Conservation (phyloP, 1,140 invertebrate genomes). For the Hyles euphorbiae region DNA sequence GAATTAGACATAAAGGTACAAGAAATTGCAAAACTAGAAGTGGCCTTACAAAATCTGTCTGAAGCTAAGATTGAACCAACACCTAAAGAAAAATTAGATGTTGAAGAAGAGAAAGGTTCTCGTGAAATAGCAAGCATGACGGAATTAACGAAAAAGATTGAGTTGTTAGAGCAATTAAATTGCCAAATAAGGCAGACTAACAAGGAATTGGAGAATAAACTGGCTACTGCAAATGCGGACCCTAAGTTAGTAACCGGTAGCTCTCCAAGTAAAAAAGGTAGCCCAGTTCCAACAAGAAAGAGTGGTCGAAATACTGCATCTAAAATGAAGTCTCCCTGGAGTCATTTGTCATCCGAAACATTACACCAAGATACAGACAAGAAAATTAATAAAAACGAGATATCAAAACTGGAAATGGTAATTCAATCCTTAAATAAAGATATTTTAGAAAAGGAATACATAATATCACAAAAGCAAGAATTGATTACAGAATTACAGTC, state of each 20-base stretch:
- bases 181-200: constrained; percentile 74
- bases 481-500: constrained; percentile 44
- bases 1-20: constrained; percentile 70
- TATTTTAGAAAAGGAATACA: constrained; percentile 68
- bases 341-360: constrained; percentile 52
- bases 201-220: constrained; percentile 75
- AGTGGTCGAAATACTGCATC: constrained; percentile 50
- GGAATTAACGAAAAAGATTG: constrained; percentile 67
- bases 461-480: constrained; percentile 56
- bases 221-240: constrained; percentile 47
- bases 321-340: constrained; percentile 65
- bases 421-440: constrained; percentile 70
- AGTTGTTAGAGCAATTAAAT: constrained; percentile 73
- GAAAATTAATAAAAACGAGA: constrained; percentile 47
- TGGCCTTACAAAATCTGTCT: constrained; percentile 46
- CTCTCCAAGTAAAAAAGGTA: constrained; percentile 50
- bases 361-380: constrained; percentile 53
- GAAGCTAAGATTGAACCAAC: constrained; percentile 25
- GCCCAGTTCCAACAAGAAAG: constrained; percentile 52
- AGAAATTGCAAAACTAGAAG: constrained; percentile 60
- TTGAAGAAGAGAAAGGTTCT: constrained; percentile 66
- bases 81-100: constrained; percentile 38
- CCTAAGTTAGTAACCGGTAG: constrained; percentile 30
- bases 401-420: constrained; percentile 49
- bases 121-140: constrained; percentile 69